phyloP scores from a whole-genome alignment of 2,113 vertebrate species.

The Sander vitreus region DNA sequence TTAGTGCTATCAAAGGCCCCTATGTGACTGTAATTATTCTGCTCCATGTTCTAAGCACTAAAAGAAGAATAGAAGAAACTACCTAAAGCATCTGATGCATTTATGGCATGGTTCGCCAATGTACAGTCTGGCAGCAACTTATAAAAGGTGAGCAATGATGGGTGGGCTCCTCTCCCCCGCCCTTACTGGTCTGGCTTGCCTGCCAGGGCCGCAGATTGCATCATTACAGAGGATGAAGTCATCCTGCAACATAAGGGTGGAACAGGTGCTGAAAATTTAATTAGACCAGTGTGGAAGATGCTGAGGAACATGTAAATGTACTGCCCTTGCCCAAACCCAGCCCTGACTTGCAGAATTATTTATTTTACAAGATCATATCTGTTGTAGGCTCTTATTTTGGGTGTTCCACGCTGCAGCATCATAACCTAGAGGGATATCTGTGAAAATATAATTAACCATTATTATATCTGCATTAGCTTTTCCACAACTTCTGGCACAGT shows the following conservation, averaged over 20 bases:
- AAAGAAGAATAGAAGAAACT: too few relatives aligned
- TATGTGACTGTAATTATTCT: not conserved
- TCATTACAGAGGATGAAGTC: constrained; percentile 85
- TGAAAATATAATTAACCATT: constrained; percentile 36
- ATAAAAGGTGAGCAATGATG: constrained; percentile 73
- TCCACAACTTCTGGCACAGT: constrained; percentile 21
- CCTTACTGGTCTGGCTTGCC: constrained; percentile 64
- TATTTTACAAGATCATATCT: constrained; percentile 32
- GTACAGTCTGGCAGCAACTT: constrained; percentile 52
- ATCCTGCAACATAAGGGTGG: constrained; percentile 81
- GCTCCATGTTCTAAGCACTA: constrained; percentile 6
- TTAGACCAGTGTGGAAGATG: constrained; percentile 61
- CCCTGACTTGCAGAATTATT: constrained; percentile 27
- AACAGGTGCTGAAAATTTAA: constrained; percentile 84
- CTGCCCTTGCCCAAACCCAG: constrained; percentile 32
- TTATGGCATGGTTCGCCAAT: constrained; percentile 22
- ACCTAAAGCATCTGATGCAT: constrained; percentile 11
- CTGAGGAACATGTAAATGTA: constrained; percentile 68
- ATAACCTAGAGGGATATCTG: constrained; percentile 9
- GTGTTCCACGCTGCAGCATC: constrained; percentile 12
- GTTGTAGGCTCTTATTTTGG: constrained; percentile 1
- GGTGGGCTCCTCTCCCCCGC: constrained; percentile 59
- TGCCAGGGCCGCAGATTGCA: constrained; percentile 78
- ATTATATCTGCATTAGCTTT: constrained; percentile 27
- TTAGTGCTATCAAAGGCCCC: constrained; percentile 16